Evolutionary conservation across 2,797 vertebrate species (phyloP).

Genomic region (Paguma larvata): DNA sequence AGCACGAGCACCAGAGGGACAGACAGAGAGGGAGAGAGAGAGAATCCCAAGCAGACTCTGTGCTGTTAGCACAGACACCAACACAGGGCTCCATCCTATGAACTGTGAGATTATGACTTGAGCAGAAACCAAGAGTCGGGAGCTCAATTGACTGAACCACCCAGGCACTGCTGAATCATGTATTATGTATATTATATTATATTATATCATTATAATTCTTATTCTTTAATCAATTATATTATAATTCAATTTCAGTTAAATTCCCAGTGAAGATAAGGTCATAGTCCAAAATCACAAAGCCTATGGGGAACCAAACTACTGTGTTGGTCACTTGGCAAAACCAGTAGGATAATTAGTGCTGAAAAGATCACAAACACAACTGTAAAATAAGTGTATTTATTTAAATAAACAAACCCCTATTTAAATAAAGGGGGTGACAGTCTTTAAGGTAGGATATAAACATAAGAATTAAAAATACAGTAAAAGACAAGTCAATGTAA

Average conservation of each 20-base stretch:
- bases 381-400: not conserved
- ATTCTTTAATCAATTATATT: too few species aligned
- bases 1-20: too few species aligned
- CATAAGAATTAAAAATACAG: not conserved
- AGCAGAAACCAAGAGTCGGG: too few species aligned
- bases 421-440: not conserved
- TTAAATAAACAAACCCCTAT: not conserved
- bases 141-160: too few species aligned
- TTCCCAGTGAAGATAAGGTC: not conserved
- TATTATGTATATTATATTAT: too few species aligned
- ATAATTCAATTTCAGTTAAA: not conserved
- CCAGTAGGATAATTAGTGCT: not conserved
- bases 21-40: too few species aligned
- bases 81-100: too few species aligned
- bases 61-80: too few species aligned
- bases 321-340: not conserved
- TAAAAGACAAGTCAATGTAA: not conserved
- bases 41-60: too few species aligned
- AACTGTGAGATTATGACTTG: too few species aligned
- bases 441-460: not conserved
- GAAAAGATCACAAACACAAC: not conserved
- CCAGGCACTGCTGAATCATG: too few species aligned
- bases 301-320: not conserved
- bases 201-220: too few species aligned
- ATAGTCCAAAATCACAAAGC: not conserved